Percentiles rank a stretch among this genome's conserved stretches.
Evolutionary conservation across 30 jellyfish, hydroid and myxozoan genomes (phyloP).

Genomic region (Chironex yamaguchii): DNA sequence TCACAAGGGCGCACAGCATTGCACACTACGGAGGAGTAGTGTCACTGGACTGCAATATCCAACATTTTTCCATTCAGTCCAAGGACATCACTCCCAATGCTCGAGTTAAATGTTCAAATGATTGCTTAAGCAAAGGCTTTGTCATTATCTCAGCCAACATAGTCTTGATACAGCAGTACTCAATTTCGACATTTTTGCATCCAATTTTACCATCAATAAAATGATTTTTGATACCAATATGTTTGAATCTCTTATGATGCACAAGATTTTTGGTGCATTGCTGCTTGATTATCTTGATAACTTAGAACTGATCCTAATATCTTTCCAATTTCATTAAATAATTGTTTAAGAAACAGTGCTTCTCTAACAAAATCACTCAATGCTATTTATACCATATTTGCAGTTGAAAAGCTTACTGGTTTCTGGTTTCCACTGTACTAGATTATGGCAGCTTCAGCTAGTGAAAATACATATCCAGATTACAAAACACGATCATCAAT

Average conservation of each 20-base stretch:
- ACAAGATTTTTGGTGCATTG: slow-evolving; percentile 18
- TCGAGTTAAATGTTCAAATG: too few species aligned
- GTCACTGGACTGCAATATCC: too few species aligned
- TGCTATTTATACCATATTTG: slow-evolving; percentile 26
- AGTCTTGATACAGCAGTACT: slow-evolving; percentile 5
- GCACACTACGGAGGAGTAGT: too few species aligned
- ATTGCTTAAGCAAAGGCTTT: too few species aligned
- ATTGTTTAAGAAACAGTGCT: too few species aligned
- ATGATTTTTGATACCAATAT: slow-evolving; percentile 21
- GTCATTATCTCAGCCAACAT: slow-evolving; percentile 42
- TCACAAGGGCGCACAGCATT: too few species aligned
- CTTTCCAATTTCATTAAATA: too few species aligned
- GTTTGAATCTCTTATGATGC: slow-evolving; percentile 23
- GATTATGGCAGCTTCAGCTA: slow-evolving; percentile 13
- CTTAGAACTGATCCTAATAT: neutral
- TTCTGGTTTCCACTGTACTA: slow-evolving; percentile 28
- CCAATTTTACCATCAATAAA: neutral
- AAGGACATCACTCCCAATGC: too few species aligned
- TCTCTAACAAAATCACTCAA: too few species aligned
- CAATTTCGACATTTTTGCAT: neutral
- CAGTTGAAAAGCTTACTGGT: slow-evolving; percentile 9
- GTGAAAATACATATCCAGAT: slow-evolving; percentile 14
- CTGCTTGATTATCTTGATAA: slow-evolving; percentile 25
- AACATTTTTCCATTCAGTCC: too few species aligned
- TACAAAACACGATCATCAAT: slow-evolving; percentile 16